Evolutionary conservation across 2,113 vertebrate genomes (phyloP).

Genomic region (Tiliqua scincoides): DNA sequence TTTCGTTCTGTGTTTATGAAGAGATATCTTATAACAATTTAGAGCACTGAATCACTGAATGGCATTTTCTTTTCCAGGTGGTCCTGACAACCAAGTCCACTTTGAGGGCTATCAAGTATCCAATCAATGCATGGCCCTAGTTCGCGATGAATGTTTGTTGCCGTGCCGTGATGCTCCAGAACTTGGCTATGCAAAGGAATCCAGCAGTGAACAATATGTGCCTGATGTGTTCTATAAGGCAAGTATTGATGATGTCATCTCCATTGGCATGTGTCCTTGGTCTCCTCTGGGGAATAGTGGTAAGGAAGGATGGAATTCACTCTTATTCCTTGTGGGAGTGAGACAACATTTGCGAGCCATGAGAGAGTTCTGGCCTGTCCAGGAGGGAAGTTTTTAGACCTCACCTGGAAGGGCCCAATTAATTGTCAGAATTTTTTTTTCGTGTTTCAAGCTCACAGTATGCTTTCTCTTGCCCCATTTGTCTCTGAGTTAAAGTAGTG

Average conservation of each 20-base stretch:
- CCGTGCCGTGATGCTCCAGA: constrained; percentile 93
- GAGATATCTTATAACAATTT: neutral
- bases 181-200: constrained; percentile 96
- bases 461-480: neutral
- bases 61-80: constrained; percentile 78
- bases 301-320: neutral
- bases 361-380: neutral
- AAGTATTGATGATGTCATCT: constrained; percentile 22
- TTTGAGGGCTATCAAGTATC: constrained; percentile 99
- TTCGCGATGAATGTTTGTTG: constrained; percentile 93
- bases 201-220: constrained; percentile 96
- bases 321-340: neutral
- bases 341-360: neutral
- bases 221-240: constrained; percentile 99
- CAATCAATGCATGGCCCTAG: constrained; percentile 98
- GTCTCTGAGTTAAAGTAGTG: neutral
- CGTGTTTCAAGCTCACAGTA: too few relatives aligned
- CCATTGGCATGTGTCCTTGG: neutral
- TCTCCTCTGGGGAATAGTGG: neutral
- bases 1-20: neutral
- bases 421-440: neutral
- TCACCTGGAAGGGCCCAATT: neutral
- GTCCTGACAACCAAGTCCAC: constrained; percentile 98
- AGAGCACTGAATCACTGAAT: neutral
- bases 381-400: neutral